Base-by-base conservation (phyloP, 2,888 invertebrate species). In the Cremastinae sp. region DNA sequence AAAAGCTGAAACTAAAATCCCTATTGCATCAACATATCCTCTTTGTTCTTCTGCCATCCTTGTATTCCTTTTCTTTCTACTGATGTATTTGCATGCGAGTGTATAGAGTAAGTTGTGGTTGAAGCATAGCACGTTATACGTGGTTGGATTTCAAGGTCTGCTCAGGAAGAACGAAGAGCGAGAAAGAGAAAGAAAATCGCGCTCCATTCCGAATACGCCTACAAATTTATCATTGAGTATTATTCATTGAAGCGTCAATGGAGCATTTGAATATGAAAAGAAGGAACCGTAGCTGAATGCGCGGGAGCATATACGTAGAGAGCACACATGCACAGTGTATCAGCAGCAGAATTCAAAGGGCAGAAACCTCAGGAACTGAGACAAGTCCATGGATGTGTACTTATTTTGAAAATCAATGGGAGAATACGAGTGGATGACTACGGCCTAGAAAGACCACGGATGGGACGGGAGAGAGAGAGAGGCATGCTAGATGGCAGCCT, bases 241-340 rank as follows among this genome's bases (percentile, higher is more conserved):
- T 89, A 89, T 89, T 89, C 89, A 89, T 89, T 89, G 88, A 85
- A 88, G 87, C 88, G 88, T 88, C 89, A 89, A 89, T 89, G 88
- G 87, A 84, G 83, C 83, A 89, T 89, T 89, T 89, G 88, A 89
- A 89, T 89, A 89, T 89, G 89, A 89, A 89, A 89, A 89, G 89
- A 88, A 89, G 81, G 83, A 87, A 82, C 82, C n/a, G 81, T 80
- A 87, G 87, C 28, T 88, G 85, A 77, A 75, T 78, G 68, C 59
- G 58, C 70, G 70, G 62, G 62, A 64, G 55, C 39, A 43, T 59
- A 61, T 53, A 70, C 35, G n/a, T n/a, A 61, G 59, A 18, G 45
- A 37, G 53, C 53, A 49, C 58, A 49, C 39, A 49, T 16, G 20
- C 14, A 41, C 47, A 37, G 37, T n/a, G n/a, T 59, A 65, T 64